phyloP scores from a whole-genome alignment of 2,113 vertebrate genomes.

The Sorex fumeus region DNA sequence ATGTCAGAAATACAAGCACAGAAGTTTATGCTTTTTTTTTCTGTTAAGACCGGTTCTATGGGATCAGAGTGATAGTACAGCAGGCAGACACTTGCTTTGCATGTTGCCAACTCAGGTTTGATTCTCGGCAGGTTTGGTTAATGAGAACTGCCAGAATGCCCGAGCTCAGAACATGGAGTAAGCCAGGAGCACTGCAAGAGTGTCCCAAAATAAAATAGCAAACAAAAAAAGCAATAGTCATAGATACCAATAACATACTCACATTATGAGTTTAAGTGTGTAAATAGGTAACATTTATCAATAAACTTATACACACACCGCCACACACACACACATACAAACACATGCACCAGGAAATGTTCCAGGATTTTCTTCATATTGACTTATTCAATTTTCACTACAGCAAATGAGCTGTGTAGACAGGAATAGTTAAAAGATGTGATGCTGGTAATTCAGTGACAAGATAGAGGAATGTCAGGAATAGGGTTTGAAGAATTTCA shows the following conservation, averaged over 20 bases:
- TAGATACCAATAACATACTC: no score
- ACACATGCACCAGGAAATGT: neutral
- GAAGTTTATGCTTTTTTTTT: neutral
- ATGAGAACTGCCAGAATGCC: no score
- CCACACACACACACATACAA: no score
- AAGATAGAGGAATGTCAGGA: neutral
- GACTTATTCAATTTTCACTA: constrained; percentile 4
- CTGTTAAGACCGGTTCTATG: neutral
- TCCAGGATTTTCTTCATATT: constrained; percentile 1
- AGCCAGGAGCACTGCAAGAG: no score
- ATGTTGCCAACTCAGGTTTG: no score
- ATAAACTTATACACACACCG: neutral
- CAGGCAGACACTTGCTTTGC: no score
- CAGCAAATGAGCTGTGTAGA: neutral
- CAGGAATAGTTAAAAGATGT: no score
- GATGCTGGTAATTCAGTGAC: neutral
- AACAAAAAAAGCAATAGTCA: no score
- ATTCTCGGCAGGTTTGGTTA: no score
- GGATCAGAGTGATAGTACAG: no score
- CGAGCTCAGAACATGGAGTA: no score
- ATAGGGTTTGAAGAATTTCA: neutral
- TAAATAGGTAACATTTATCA: neutral
- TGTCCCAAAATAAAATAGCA: no score
- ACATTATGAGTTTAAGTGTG: neutral
- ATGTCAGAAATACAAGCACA: neutral